Conservation (phyloP, 2,888 invertebrate species). For the Leptinotarsa rubiginosa region DNA sequence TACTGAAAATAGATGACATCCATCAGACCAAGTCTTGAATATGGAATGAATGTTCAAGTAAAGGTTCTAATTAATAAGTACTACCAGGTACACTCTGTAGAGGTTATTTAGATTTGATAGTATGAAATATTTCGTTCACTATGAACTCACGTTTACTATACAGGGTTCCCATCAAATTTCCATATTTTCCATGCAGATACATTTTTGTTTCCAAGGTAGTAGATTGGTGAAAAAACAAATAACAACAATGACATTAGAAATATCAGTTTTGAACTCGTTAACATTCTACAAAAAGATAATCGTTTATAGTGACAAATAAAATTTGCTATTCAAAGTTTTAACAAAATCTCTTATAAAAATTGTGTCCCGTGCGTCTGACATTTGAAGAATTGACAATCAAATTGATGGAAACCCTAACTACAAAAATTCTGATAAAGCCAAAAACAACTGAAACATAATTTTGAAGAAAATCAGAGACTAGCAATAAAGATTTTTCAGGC, state of each 20-base stretch:
- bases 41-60: not conserved
- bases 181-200: constrained; percentile 40
- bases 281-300: constrained; percentile 34
- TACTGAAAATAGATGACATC: not conserved
- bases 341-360: not conserved
- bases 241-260: constrained; percentile 30
- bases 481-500: constrained; percentile 7
- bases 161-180: constrained; percentile 42
- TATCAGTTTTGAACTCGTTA: constrained; percentile 9
- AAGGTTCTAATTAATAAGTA: not conserved
- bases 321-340: not conserved
- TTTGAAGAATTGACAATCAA: not conserved
- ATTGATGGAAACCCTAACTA: constrained; percentile 42
- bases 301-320: constrained; percentile 11
- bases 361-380: not conserved
- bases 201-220: constrained; percentile 40
- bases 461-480: constrained; percentile 17
- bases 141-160: constrained; percentile 38
- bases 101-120: constrained; percentile 23
- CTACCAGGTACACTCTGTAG: constrained; percentile 20
- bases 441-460: not conserved
- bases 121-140: constrained; percentile 34
- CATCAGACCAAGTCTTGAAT: not conserved
- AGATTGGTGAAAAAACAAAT: constrained; percentile 36
- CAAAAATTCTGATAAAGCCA: constrained; percentile 29